Evolutionary conservation across 2,888 invertebrate genomes (phyloP), one percentile per base, ranked within the genome.

Genomic region (Pinctada fucata): DNA sequence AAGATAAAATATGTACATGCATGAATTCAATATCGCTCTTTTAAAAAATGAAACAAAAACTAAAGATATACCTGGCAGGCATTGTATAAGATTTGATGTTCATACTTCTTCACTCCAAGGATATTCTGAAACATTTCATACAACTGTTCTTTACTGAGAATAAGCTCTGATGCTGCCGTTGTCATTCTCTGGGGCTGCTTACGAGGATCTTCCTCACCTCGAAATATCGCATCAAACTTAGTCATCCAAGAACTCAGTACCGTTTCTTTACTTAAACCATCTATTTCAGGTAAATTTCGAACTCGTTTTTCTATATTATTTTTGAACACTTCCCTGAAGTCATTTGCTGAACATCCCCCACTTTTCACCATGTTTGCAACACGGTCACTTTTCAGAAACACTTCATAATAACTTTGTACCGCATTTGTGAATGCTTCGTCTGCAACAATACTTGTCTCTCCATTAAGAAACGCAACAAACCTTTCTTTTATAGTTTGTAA

Each of bases 61-160:
- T 48, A 75, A 65, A 13, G 69, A 77, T 83, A 86, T 93, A 97
- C 96, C 95, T 97, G 96, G 92, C 99, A 95, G 86, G 99, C 99
- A 94, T 99, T 99, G 94, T 97, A 99, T 81, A 99, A 95, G 89
- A 99, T 95, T 94, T 99, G 99, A 93, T 99, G 99, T 93, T 99
- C 99, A 93, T 99, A 99, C 93, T 99, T 99, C 94, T 99, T 99
- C 76, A 99, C 97, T 76, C 96, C 96, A 82, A 99, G 94, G 87
- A 99, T 98, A 93, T 99, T 99, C 93, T 99, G 99, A 93, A 99
- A 99, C 98, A 99, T 99, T 93, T 99, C 99, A 93, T 98, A 99
- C 10, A 99, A 95, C 93, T 99, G 99, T 92, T 99, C 99, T 94
- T 99, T 99, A 89, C 98, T 97, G 87, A 99, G 95, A 91, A 99